Evolutionary conservation across 2,888 invertebrate genomes (phyloP).

Genomic region (Thereva nobilitata): DNA sequence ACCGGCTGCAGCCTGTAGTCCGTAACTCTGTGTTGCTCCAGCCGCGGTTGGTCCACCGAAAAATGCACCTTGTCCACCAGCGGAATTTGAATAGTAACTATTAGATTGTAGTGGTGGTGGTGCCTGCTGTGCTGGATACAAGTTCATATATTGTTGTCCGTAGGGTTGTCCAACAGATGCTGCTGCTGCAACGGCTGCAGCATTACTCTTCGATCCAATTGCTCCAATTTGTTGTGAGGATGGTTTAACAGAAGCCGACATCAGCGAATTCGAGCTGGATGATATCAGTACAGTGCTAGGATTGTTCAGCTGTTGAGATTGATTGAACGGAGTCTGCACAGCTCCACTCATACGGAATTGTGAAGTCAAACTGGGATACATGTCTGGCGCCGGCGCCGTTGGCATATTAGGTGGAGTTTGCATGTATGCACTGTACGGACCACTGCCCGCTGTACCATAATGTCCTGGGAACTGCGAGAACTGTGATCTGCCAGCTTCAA

Average conservation of each 20-base stretch:
- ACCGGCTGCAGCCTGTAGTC: constrained; percentile 53
- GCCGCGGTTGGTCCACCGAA: constrained; percentile 54
- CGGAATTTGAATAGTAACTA: constrained; percentile 58
- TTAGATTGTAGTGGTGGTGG: constrained; percentile 57
- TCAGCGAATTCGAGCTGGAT: constrained; percentile 82
- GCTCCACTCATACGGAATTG: constrained; percentile 68
- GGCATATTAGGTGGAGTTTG: constrained; percentile 64
- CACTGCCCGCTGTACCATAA: constrained; percentile 62
- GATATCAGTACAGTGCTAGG: constrained; percentile 88
- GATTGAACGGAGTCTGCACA: constrained; percentile 67
- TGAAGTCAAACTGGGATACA: constrained; percentile 68
- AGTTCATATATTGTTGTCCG: constrained; percentile 57
- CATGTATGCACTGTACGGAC: constrained; percentile 72
- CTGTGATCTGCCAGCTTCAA: constrained; percentile 75
- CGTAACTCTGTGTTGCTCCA: constrained; percentile 54
- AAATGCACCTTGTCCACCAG: constrained; percentile 55
- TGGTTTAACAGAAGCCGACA: constrained; percentile 86
- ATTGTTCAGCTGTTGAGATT: constrained; percentile 78
- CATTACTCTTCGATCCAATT: constrained; percentile 65
- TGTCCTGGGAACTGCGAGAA: constrained; percentile 79
- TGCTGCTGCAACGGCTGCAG: constrained; percentile 50
- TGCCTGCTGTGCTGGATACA: constrained; percentile 56
- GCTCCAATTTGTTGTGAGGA: constrained; percentile 82
- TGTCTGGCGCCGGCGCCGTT: constrained; percentile 69
- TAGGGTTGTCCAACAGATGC: constrained; percentile 45